Evolutionary conservation across 2,888 invertebrate species (phyloP), one percentile per base, ranked within the genome.

Genomic region (Drosophila mulleri): DNA sequence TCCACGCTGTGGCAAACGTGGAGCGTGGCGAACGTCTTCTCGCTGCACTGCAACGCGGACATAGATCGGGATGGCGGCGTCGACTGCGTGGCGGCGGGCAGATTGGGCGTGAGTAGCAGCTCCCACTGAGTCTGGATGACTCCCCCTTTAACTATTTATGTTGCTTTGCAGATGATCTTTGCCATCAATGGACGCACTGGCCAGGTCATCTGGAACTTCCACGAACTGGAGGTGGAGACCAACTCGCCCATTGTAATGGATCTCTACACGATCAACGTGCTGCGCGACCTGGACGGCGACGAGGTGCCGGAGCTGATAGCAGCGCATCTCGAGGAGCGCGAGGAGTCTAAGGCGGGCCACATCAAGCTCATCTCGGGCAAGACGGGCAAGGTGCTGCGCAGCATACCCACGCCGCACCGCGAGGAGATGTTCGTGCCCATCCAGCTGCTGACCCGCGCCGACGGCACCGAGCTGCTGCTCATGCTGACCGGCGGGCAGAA

Each of bases 401-500:
- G 94, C 83, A 93, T 95, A 56, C 92, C 94, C 42, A 95, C 96
- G 39, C 96, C 96, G 0, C 95, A 95, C 76, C 93, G 94, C 23
- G 94, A 94, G 71, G 96, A 96, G 91, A 94, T 95, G 26, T 96
- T 96, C 88, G 96, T 95, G 79, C 96, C 96, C 29, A 95, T 97
- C 0, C 96, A 96, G 91, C 91, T 95, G 23, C 82, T 96, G 8
- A 93, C 94, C 2, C 93, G 94, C 73, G 93, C 94, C 37, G 95
- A 95, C 88, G 95, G 95, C n/a, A 94, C 94, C 44, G 94, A 94
- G 72, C 92, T 94, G 58, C 94, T 96, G 42, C 91, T 97, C 59
- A 95, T 96, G 83, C 95, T 96, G 16, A 96, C 96, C 0, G 97
- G 96, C 1, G 96, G 96, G 3, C 96, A 96, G 79, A 95, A 95